These are phyloP conservation scores for Sinotaia quadrata DNA, from an alignment of 2,888 invertebrate genomes.

Conservation along the genomic window DNA sequence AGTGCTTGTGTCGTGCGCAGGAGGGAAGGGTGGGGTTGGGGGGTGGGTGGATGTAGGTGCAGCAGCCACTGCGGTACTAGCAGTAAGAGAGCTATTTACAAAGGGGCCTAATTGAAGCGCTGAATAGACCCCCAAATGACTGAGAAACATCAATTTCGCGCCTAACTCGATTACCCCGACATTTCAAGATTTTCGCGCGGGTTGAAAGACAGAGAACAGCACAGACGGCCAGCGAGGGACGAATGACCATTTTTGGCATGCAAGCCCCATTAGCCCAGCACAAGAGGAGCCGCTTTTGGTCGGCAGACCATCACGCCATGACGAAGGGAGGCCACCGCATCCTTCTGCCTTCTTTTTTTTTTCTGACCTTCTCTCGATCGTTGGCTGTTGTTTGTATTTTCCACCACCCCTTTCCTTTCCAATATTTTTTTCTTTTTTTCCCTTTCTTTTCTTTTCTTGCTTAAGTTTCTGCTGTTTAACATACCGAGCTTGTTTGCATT, in stretches of 20 bases:
- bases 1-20: not conserved
- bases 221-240: not conserved
- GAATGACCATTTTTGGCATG: conserved; percentile 14
- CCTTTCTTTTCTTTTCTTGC: too few species aligned
- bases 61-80: not conserved
- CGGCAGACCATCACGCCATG: conserved; percentile 1
- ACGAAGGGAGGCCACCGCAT: not conserved
- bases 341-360: not conserved
- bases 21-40: not conserved
- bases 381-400: too few species aligned
- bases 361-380: too few species aligned
- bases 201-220: not conserved
- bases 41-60: not conserved
- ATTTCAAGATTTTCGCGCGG: conserved; percentile 5
- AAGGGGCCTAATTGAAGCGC: conserved; percentile 58
- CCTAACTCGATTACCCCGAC: conserved; percentile 59
- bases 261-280: conserved; percentile 12
- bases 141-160: conserved; percentile 57
- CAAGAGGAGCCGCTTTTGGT: not conserved
- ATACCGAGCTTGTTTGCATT: too few species aligned
- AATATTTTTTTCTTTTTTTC: not conserved
- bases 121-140: conserved; percentile 60
- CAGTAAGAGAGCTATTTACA: conserved; percentile 45
- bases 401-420: not conserved
- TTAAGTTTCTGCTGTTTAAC: too few species aligned